Evolutionary conservation across 2,113 vertebrate genomes (phyloP).

Genomic region (Myocastor coypus): DNA sequence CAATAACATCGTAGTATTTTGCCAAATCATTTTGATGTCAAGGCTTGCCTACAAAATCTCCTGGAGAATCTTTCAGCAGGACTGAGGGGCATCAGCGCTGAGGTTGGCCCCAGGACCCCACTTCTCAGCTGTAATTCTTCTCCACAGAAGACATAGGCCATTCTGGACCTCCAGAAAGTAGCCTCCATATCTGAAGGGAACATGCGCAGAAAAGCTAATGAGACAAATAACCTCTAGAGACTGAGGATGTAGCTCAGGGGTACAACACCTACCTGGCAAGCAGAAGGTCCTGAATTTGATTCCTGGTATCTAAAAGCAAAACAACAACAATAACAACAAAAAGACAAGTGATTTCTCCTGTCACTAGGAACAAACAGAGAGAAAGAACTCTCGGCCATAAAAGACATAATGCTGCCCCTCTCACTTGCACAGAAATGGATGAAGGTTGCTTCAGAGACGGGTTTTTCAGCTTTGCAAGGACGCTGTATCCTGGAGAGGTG

Average conservation of each 20-base stretch:
- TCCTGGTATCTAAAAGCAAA: too few species aligned
- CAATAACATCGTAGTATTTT: background rate
- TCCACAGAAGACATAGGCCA: background rate
- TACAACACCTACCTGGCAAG: too few species aligned
- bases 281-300: too few species aligned
- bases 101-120: background rate
- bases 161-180: background rate
- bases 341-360: background rate
- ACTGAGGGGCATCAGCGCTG: background rate
- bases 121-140: background rate
- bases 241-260: too few species aligned
- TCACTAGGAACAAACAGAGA: slow-evolving; percentile 35
- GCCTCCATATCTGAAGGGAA: background rate
- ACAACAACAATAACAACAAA: too few species aligned
- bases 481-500: background rate
- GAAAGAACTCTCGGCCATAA: background rate
- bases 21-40: background rate
- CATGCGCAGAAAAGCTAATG: background rate
- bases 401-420: background rate
- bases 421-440: background rate
- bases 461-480: background rate
- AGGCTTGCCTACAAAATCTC: background rate
- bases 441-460: background rate
- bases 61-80: background rate
- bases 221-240: background rate